Evolutionary conservation across 2,888 invertebrate genomes (phyloP).

Genomic region (Mechanitis messenoides): DNA sequence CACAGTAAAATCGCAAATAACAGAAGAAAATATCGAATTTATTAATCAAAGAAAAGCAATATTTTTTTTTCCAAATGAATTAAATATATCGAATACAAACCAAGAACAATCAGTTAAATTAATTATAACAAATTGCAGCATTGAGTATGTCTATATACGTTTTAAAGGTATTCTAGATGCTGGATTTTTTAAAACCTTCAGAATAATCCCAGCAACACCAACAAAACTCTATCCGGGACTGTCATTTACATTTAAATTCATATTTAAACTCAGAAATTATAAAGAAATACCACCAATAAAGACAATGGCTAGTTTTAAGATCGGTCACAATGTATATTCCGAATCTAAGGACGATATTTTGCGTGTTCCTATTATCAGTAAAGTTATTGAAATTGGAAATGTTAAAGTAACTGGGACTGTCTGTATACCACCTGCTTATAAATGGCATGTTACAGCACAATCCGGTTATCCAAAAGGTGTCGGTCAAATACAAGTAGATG

Average conservation of each 20-base stretch:
- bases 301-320: slow-evolving; percentile 40
- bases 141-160: slow-evolving; percentile 43
- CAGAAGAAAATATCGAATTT: slow-evolving; percentile 34
- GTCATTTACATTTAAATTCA: slow-evolving; percentile 41
- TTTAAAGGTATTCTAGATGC: slow-evolving; percentile 47
- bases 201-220: slow-evolving; percentile 43
- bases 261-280: slow-evolving; percentile 40
- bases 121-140: slow-evolving; percentile 45
- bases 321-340: slow-evolving; percentile 38
- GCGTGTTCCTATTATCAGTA: slow-evolving; percentile 44
- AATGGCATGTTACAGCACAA: slow-evolving; percentile 50
- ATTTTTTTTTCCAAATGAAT: slow-evolving; percentile 40
- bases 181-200: slow-evolving; percentile 39
- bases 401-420: slow-evolving; percentile 44
- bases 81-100: slow-evolving; percentile 38
- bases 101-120: slow-evolving; percentile 47
- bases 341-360: slow-evolving; percentile 40
- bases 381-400: slow-evolving; percentile 32
- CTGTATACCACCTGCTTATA: slow-evolving; percentile 46
- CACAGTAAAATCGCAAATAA: slow-evolving; percentile 18
- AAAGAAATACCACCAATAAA: background rate
- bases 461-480: slow-evolving; percentile 41
- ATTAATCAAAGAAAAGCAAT: slow-evolving; percentile 38
- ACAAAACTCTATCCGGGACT: slow-evolving; percentile 54
- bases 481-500: slow-evolving; percentile 39